Percentiles rank a stretch among this genome's conserved stretches.
Evolutionary conservation across 2,888 invertebrate species (phyloP).

Genomic region (Argynnis bischoffii): DNA sequence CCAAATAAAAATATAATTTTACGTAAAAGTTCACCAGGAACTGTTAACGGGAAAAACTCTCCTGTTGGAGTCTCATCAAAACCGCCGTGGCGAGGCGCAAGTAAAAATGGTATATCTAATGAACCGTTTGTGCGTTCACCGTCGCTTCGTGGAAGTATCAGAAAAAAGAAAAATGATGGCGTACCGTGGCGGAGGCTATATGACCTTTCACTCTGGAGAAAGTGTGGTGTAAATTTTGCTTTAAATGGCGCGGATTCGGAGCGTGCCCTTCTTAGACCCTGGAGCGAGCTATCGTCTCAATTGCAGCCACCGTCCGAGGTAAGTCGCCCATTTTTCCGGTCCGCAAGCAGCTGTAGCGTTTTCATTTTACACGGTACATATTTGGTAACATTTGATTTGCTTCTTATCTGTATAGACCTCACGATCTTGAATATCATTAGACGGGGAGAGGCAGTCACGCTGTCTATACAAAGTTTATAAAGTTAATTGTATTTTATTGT

Average conservation of each 20-base stretch:
- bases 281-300: constrained; percentile 66
- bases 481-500: constrained; percentile 47
- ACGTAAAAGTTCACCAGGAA: constrained; percentile 62
- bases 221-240: constrained; percentile 76
- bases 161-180: constrained; percentile 69
- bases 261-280: constrained; percentile 68
- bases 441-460: constrained; percentile 51
- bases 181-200: constrained; percentile 81
- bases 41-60: constrained; percentile 58
- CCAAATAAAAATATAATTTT: constrained; percentile 57
- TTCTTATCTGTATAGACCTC: constrained; percentile 49
- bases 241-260: constrained; percentile 69
- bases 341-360: constrained; percentile 56
- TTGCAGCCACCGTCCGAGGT: constrained; percentile 65
- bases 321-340: constrained; percentile 49
- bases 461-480: constrained; percentile 45
- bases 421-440: constrained; percentile 52
- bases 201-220: constrained; percentile 80
- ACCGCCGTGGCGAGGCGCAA: constrained; percentile 75
- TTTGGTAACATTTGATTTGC: constrained; percentile 64
- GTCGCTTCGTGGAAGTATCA: constrained; percentile 71
- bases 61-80: constrained; percentile 56
- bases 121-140: constrained; percentile 68
- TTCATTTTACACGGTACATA: constrained; percentile 61
- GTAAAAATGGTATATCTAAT: constrained; percentile 60